Conservation (phyloP, 2,113 vertebrate genomes). For the Hippoglossus stenolepis region DNA sequence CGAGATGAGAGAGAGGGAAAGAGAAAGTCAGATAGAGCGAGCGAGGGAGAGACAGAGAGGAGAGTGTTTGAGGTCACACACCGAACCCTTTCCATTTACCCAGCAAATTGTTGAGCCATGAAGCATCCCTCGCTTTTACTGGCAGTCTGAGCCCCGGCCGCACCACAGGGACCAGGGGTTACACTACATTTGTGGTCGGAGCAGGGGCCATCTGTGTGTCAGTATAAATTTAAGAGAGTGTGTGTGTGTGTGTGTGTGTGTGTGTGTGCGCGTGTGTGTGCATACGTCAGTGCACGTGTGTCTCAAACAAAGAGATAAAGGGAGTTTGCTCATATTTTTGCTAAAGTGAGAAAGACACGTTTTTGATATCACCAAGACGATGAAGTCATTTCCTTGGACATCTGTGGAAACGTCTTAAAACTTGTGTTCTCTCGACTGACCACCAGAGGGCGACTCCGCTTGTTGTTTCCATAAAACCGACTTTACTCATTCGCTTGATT, state of each 20-base stretch:
- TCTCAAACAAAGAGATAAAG: slow-evolving; percentile 1
- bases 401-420: neutral
- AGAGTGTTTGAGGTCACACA: slow-evolving; percentile 81
- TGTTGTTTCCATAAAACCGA: no score
- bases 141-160: slow-evolving; percentile 75
- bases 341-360: neutral
- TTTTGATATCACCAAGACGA: no score
- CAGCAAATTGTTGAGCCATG: slow-evolving; percentile 86
- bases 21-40: slow-evolving; percentile 4
- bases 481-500: no score
- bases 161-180: slow-evolving; percentile 83
- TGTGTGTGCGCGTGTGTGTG: slow-evolving; percentile 38
- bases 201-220: slow-evolving; percentile 82
- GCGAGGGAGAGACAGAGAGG: slow-evolving; percentile 13
- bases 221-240: slow-evolving; percentile 67
- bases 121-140: slow-evolving; percentile 84
- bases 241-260: slow-evolving; percentile 43
- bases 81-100: slow-evolving; percentile 84
- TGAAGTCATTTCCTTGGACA: no score
- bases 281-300: slow-evolving; percentile 25
- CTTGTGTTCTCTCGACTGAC: neutral
- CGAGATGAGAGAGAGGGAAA: slow-evolving; percentile 8
- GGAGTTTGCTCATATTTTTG: slow-evolving; percentile 12
- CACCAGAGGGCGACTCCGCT: neutral
- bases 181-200: slow-evolving; percentile 81